These are phyloP conservation scores for Trissoscelio sp. DNA, from an alignment of 2,888 invertebrate species.

Conservation along the genomic window DNA sequence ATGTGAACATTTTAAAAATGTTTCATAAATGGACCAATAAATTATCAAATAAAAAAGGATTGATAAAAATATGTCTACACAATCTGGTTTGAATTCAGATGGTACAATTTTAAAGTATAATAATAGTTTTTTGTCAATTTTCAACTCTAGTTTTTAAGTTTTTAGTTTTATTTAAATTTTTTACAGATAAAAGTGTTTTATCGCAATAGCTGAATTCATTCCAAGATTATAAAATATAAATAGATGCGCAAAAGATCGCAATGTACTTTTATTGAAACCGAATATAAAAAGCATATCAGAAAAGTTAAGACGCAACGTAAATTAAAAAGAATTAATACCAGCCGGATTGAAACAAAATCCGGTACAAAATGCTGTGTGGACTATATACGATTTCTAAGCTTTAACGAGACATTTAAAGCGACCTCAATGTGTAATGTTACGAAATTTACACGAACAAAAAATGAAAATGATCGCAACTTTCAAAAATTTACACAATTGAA, in stretches of 20 bases:
- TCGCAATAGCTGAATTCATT: neutral
- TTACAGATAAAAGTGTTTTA: neutral
- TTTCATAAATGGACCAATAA: slow-evolving; percentile 35
- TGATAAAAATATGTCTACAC: neutral
- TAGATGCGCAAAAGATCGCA: neutral
- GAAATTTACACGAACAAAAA: neutral
- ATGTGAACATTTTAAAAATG: slow-evolving; percentile 31
- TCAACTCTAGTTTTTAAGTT: neutral
- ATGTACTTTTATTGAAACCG: slow-evolving; percentile 20
- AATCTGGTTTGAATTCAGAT: slow-evolving; percentile 1
- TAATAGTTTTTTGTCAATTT: too few species aligned
- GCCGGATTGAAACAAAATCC: slow-evolving; percentile 38
- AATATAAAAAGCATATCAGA: slow-evolving; percentile 55
- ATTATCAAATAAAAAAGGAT: neutral
- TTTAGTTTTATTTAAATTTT: too few species aligned
- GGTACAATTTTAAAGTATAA: too few species aligned
- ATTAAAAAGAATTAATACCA: slow-evolving; percentile 15
- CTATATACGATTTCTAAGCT: slow-evolving; percentile 76
- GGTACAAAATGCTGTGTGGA: slow-evolving; percentile 79
- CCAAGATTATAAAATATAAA: neutral
- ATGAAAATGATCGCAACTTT: neutral
- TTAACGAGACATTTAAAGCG: slow-evolving; percentile 13
- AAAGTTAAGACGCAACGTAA: slow-evolving; percentile 5
- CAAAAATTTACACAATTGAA: neutral
- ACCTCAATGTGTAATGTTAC: slow-evolving; percentile 6